Base-by-base conservation (phyloP, 1,140 invertebrate species). In the Drosophila malerkotliana region DNA sequence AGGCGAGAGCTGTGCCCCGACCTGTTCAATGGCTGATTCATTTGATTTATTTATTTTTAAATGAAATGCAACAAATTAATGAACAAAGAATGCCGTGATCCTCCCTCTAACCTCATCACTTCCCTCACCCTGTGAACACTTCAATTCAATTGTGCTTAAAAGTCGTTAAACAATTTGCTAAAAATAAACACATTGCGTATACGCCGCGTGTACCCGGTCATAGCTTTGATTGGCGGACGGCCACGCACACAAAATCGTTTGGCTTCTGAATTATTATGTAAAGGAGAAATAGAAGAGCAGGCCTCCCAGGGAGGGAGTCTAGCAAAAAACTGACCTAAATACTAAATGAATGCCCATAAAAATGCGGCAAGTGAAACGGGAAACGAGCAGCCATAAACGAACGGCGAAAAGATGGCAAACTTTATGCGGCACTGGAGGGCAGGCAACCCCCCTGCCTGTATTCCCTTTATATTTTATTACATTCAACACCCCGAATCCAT, bases 141-240 rank as follows among this genome's bases (percentile, higher is more conserved):
- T 62, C 44, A 55, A 62, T 73, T 62, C 71, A 73, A 56, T 56
- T 73, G 58, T 55, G 58, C 54, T 52, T 74, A 58, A 71, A 79
- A 61, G 84, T 88, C 76, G 72, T 87, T 88, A 88, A 87, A 77
- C 79, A 88, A 88, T 87, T 87, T 87, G 67, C 83, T 87, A 87
- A 79, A 87, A 88, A 87, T 87, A 87, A 79, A 87, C 26, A 44
- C 45, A 26, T 88, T 87, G 84, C 83, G 83, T 79, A 87, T 79
- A 71, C 83, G 79, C 62, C 55, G 72, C 72, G 39, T 84, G 12
- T 12, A 37, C 34, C 3, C 10, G 58, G 55, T 26, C 49, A 21
- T 45, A 41, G 51, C 53, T 56, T 72, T 66, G 67, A 63, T 72
- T 54, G 62, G 49, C 44, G 62, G 24, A 55, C 52, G 41, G 51